Base-by-base conservation (phyloP, 2,888 invertebrate species). In the Coleophora flavipennella region DNA sequence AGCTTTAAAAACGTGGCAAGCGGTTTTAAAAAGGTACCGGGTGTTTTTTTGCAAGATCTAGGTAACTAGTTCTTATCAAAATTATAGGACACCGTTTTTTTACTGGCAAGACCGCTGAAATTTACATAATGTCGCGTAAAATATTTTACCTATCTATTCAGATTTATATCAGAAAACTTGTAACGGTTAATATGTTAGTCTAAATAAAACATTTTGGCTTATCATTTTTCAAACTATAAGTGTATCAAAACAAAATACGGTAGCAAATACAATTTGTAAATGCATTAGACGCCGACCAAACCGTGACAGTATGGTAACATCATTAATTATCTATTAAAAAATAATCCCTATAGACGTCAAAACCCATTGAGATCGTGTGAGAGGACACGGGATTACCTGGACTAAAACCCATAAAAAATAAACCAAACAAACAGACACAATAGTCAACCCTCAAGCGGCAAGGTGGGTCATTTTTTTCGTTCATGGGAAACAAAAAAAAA, bases 271-370 rank as follows among this genome's bases (percentile, higher is more conserved):
- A 42, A 46, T 54, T 54, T 48, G 48, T 49, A 44, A 42, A 44
- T 46, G 39, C 20, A 20, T 34, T 36, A 50, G 43, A 42, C 44
- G 39, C 43, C 42, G 58, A 55, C 60, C 59, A 59, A 60, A 61
- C 58, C 54, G 45, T 59, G 53, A 60, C 64, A 58, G 49, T 46
- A 38, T 40, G 37, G 52, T 46, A 62, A 66, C 70, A 76, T 75
- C 80, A 81, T 83, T 83, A 83, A 79, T 78, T 81, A 83, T 73
- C 73, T 77, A 81, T 83, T 79, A 81, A 63, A 74, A 69, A 73
- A 66, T 81, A 81, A 84, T 83, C 83, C 81, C 68, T 81, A 76
- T 75, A 76, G 66, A 65, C 62, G 80, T 83, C 80, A 80, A 66
- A 83, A 75, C 72, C 67, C 57, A 78, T 80, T 76, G 60, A 65